A percentile compares a stretch with the other conserved stretches of the same genome.
Conservation (phyloP, 1,140 invertebrate genomes). For the Hestina assimilis region DNA sequence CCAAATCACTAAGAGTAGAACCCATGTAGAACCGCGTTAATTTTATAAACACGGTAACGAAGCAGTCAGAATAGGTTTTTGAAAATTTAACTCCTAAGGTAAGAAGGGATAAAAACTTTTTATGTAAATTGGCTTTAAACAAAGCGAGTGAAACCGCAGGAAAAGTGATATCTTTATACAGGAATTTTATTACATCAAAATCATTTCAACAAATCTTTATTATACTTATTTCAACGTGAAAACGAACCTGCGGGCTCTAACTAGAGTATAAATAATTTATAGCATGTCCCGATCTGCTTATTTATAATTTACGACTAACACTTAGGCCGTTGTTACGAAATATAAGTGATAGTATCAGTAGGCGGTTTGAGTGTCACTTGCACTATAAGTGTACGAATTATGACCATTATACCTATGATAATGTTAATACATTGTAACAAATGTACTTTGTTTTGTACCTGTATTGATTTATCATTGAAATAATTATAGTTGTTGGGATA, state of each 20-base stretch:
- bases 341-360: constrained; percentile 17
- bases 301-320: constrained; percentile 12
- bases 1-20: no score
- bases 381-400: constrained; percentile 16
- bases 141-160: no score
- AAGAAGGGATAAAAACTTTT: no score
- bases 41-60: no score
- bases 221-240: not conserved
- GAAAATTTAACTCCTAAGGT: no score
- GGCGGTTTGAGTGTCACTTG: constrained; percentile 15
- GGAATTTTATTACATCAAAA: no score
- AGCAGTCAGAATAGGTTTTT: no score
- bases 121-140: no score
- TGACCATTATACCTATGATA: constrained; percentile 1
- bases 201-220: not conserved
- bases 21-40: no score
- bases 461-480: not conserved
- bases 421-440: constrained; percentile 13
- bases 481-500: not conserved
- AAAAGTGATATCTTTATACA: no score
- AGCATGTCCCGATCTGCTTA: not conserved
- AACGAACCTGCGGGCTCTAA: not conserved
- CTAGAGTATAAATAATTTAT: not conserved
- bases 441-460: not conserved
- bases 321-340: constrained; percentile 4